A percentile compares a stretch with the other conserved stretches of the same genome.
These are phyloP conservation scores for Epinephelus awoara DNA, from an alignment of 2,797 vertebrate genomes.

Conservation along the genomic window DNA sequence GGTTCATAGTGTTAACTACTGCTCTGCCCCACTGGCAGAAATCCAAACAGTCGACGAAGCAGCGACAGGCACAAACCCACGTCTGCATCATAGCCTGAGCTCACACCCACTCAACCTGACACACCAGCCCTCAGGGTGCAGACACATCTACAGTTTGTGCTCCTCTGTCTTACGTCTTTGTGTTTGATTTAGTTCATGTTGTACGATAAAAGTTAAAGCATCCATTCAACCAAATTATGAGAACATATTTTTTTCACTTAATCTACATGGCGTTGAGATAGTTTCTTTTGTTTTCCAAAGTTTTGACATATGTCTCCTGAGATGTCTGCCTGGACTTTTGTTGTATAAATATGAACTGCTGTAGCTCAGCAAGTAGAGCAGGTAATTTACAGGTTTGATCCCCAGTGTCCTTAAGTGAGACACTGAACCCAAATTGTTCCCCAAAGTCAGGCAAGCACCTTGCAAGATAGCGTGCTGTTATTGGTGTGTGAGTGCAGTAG, in stretches of 20 bases:
- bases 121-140: neutral
- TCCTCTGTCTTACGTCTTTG: neutral
- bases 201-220: neutral
- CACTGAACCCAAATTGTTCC: no score
- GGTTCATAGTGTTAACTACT: constrained; percentile 15
- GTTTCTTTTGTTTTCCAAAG: neutral
- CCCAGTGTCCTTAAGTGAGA: no score
- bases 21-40: constrained; percentile 40
- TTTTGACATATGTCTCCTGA: neutral
- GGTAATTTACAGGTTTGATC: neutral
- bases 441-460: no score
- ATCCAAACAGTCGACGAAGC: constrained; percentile 30
- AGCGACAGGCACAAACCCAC: constrained; percentile 8
- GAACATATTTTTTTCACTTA: neutral
- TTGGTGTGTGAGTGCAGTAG: no score
- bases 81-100: constrained; percentile 7
- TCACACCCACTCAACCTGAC: constrained; percentile 23
- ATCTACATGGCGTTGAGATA: no score
- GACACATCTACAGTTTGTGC: neutral
- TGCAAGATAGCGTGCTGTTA: no score
- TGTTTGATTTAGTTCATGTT: neutral
- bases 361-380: neutral
- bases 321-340: neutral
- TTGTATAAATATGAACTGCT: neutral
- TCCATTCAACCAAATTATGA: neutral